Base-by-base conservation (phyloP, 92 coral and sea anemone genomes). In the Paramuricea clavata region DNA sequence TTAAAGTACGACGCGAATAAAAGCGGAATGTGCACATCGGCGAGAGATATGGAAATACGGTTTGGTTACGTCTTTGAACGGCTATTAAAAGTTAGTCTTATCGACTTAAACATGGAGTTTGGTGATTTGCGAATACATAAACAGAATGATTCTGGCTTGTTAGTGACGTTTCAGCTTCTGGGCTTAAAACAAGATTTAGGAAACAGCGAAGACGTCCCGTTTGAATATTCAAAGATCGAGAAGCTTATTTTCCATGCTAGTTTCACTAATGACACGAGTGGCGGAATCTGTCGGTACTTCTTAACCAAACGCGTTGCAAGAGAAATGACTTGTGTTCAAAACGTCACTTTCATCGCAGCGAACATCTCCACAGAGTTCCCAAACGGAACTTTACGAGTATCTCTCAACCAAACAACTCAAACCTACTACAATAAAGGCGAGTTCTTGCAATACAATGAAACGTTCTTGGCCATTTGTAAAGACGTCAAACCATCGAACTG, bases 61-160 rank as follows among this genome's bases (percentile, higher is more conserved):
- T 76, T 76, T 35, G 8, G 15, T 26, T 27, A 25, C 44, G 68
- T 76, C 1, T 76, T 76, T 30, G 42, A 76, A 31, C 49, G 49
- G 27, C 47, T 76, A 10, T n/a, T 76, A 52, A 61, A 54, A n/a
- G 22, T 76, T 59, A 76, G 82, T 13, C 44, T 76, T 9, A 0
- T 76, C 23, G 68, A 76, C 28, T 61, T 25, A 16, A 61, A 22
- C 26, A 25, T 33, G 68, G 12, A 76, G 43, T 50, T 50, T 61
- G 5, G 68, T 27, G 68, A 76, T 12, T 16, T 76, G 6, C 6
- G 23, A 11, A 21, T 76, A n/a, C 25, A 76, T n/a, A 50, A 49
- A 49, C 41, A 49, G 64, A 35, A 33, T 10, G 44, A 76, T 22
- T 30, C 44, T 17, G 30, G 82, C 10, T 76, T 49, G 17, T 9